Evolutionary conservation across 2,888 invertebrate species (phyloP).

Genomic region (Pheosia gnoma): DNA sequence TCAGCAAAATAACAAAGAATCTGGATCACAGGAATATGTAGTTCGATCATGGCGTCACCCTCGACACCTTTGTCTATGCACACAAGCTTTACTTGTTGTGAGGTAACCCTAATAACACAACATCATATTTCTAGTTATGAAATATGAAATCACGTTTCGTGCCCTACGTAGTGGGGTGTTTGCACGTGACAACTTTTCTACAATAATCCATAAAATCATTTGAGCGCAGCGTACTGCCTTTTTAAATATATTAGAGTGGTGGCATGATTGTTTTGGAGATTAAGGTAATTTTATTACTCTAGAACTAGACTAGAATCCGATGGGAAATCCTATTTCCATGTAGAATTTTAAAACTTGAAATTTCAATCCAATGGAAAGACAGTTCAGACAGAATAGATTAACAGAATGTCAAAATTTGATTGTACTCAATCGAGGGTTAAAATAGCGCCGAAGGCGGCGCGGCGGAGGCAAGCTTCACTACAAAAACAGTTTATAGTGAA

Average conservation of each 20-base stretch:
- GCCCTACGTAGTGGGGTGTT: not conserved
- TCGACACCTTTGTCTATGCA: conserved; percentile 8
- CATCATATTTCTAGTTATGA: conserved; percentile 4
- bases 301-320: no score
- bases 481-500: conserved; percentile 24
- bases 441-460: not conserved
- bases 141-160: not conserved
- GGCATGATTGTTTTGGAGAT: no score
- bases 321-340: no score
- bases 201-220: not conserved
- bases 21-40: conserved; percentile 4
- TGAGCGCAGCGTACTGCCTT: not conserved
- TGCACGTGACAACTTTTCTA: not conserved
- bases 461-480: conserved; percentile 6
- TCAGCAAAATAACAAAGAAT: not conserved
- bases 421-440: no score
- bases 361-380: no score
- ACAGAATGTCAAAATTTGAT: no score
- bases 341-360: no score
- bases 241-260: no score
- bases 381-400: no score
- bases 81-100: conserved; percentile 6
- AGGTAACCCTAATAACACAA: conserved; percentile 6
- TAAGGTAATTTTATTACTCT: no score
- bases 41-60: conserved; percentile 5